phyloP scores from a whole-genome alignment of 1,140 invertebrate genomes.

The Heliconius eleuchia region DNA sequence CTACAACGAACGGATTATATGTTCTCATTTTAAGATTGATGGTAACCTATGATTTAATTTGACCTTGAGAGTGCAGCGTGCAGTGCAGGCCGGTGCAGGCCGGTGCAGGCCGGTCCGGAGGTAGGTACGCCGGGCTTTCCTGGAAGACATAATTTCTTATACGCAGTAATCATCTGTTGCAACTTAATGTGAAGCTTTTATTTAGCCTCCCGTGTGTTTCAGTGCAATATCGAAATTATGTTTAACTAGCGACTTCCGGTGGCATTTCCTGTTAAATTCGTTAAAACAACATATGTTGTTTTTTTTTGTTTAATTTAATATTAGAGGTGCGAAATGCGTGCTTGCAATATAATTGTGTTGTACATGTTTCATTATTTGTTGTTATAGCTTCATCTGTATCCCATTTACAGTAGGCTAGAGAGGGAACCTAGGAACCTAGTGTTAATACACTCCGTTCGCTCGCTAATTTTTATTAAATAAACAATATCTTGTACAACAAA shows the following conservation, averaged over 20 bases:
- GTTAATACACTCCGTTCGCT: no score
- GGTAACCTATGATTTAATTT: slow-evolving; percentile 6
- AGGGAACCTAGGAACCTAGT: no score
- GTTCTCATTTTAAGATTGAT: not conserved
- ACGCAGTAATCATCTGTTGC: slow-evolving; percentile 8
- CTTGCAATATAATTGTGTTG: no score
- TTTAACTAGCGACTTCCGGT: slow-evolving; percentile 10
- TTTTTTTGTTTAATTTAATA: not conserved
- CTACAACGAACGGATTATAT: not conserved
- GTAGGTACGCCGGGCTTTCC: not conserved
- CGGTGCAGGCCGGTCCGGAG: not conserved
- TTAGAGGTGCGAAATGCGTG: not conserved
- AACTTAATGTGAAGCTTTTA: slow-evolving; percentile 8
- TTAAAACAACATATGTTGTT: not conserved
- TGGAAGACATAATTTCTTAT: slow-evolving; percentile 7
- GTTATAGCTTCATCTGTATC: no score
- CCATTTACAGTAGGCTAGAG: no score
- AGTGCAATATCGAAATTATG: slow-evolving; percentile 9
- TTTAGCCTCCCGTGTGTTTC: not conserved
- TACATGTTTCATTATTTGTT: no score
- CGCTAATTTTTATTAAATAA: no score
- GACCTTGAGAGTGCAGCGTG: not conserved
- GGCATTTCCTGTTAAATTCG: not conserved
- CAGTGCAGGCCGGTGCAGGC: not conserved
- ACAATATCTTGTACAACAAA: no score